phyloP scores from a whole-genome alignment of 2,888 invertebrate species.

The Hirtodrosophila histrioides region DNA sequence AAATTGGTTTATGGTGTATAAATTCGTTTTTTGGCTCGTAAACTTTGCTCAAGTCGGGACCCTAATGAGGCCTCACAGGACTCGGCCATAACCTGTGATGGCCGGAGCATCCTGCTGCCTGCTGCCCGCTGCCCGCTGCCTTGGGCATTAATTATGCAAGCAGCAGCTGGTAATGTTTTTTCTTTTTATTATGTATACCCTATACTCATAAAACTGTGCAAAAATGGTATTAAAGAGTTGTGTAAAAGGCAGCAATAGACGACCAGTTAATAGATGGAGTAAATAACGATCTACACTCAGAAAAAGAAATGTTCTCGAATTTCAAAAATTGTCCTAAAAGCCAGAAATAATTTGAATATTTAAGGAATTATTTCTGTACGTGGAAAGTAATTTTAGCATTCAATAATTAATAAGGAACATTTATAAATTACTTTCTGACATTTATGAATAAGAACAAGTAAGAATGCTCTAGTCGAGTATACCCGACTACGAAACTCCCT shows the following conservation, averaged over 20 bases:
- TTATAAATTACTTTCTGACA: too few species aligned
- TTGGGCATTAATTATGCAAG: constrained; percentile 48
- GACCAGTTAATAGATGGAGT: too few species aligned
- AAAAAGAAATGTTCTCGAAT: too few species aligned
- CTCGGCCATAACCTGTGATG: background rate
- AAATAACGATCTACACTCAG: too few species aligned
- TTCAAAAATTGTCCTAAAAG: too few species aligned
- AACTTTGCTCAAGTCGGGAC: constrained; percentile 38
- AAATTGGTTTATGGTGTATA: constrained; percentile 50
- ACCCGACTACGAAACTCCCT: too few species aligned
- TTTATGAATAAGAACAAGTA: too few species aligned
- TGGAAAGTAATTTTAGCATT: too few species aligned
- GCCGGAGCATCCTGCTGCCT: background rate
- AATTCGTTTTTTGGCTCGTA: constrained; percentile 32
- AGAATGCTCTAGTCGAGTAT: too few species aligned
- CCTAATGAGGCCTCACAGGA: constrained; percentile 46
- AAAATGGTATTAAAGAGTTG: background rate
- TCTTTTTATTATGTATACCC: constrained; percentile 18
- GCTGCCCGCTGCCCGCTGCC: background rate
- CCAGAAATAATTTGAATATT: too few species aligned
- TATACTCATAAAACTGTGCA: constrained; percentile 8
- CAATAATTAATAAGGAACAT: too few species aligned
- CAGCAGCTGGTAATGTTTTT: constrained; percentile 46
- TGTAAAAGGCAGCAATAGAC: background rate
- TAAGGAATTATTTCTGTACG: too few species aligned